Base-by-base conservation (phyloP, 2,888 invertebrate genomes). In the Drosophila quinaria region DNA sequence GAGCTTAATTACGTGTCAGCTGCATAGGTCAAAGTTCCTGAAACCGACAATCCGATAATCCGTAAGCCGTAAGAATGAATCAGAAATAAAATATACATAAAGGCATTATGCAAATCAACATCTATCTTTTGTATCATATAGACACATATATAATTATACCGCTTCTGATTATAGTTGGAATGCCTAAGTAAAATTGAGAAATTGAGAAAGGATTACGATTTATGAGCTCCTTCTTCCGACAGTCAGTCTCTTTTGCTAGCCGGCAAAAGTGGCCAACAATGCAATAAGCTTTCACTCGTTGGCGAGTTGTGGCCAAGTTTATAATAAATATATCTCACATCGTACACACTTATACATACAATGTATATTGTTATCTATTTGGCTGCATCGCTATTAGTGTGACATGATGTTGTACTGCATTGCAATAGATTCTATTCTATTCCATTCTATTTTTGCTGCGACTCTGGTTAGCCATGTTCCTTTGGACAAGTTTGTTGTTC, bases 361-460 rank as follows among this genome's bases (percentile, higher is more conserved):
- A 25, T 35, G 13, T 25, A 54, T 69, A 66, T 78, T 75, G 66
- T 81, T 85, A 85, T 87, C 85, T 80, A 60, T 50, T 68, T 46
- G 46, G 56, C 51, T 67, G 78, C 81, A 86, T 80, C 83, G 83
- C 72, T 61, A 65, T 66, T 66, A 66, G 65, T 67, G 37, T 67
- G 37, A 75, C 72, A 66, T 59, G 31, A 67, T 55, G 70, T 74
- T 61, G 52, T 42, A 58, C 60, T 51, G 61, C 66, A 42, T 59
- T 25, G 17, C 51, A 65, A 50, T 71, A 56, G 41, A 74, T 70
- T 87, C 87, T 84, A 37, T 25, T 25, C 13, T 13, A n/a, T 13
- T 25, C 13, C 5, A n/a, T 13, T 35, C 25, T 25, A 83, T 83
- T 84, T 83, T 77, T 79, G 58, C 39, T 17, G 17, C 52, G 11